Percentiles rank a stretch among this genome's conserved stretches.
Conservation (phyloP, 2,888 invertebrate species). For the Pachymerium ferrugineum region DNA sequence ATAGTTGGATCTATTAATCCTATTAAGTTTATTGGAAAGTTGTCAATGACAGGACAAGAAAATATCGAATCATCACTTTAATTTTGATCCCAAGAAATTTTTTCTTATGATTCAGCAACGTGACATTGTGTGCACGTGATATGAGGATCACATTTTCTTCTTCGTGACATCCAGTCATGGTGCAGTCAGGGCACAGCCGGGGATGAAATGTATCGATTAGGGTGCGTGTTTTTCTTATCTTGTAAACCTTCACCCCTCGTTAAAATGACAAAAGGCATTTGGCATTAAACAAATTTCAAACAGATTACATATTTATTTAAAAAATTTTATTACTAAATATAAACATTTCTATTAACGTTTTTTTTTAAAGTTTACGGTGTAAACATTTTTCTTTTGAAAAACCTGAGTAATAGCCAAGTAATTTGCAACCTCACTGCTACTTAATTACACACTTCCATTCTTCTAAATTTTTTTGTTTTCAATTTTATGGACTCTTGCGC, state of each 20-base stretch:
- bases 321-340: no score
- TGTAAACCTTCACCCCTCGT: slow-evolving; percentile 20
- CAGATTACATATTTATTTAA: no score
- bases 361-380: no score
- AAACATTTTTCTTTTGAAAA: not conserved
- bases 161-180: not conserved
- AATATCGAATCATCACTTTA: no score
- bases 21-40: no score
- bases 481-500: slow-evolving; percentile 16
- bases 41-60: no score
- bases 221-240: slow-evolving; percentile 24
- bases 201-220: slow-evolving; percentile 7
- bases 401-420: slow-evolving; percentile 1
- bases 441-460: not conserved
- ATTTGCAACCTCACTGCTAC: slow-evolving; percentile 22
- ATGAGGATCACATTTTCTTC: not conserved
- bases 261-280: slow-evolving; percentile 16
- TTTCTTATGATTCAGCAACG: not conserved
- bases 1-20: no score
- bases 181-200: not conserved
- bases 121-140: slow-evolving; percentile 17
- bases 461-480: not conserved
- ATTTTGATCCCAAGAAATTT: not conserved
- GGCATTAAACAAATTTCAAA: not conserved
- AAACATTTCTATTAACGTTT: not conserved